phyloP scores from a whole-genome alignment of 2,113 vertebrate species.

The Cairina moschata region DNA sequence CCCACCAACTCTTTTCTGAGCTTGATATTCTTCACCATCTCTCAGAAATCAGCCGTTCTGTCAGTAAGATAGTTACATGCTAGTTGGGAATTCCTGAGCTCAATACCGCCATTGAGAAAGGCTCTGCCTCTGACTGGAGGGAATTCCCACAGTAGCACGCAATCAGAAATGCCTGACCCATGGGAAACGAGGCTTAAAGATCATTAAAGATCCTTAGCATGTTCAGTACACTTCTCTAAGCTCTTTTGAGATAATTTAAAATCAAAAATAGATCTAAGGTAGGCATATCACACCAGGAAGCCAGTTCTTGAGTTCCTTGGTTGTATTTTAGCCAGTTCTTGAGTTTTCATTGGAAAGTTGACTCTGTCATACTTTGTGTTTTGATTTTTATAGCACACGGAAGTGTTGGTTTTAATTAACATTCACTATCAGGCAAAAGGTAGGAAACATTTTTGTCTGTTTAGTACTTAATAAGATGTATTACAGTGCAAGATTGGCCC shows the following conservation, averaged over 20 bases:
- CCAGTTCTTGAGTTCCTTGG: not conserved
- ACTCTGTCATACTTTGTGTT: not conserved
- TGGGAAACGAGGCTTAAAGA: not conserved
- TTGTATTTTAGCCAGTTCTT: not conserved
- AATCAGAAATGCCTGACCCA: not conserved
- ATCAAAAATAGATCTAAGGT: not conserved
- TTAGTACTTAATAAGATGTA: not conserved
- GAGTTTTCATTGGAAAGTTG: not conserved
- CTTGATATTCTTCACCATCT: not conserved
- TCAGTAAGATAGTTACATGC: fast-evolving
- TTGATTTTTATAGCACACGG: not conserved
- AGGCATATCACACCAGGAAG: not conserved
- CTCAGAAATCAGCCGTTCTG: not conserved
- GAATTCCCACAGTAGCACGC: not conserved
- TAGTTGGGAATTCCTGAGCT: not conserved
- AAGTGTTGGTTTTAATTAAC: not conserved
- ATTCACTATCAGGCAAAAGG: not conserved
- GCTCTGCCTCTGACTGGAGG: not conserved
- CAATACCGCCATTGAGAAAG: not conserved
- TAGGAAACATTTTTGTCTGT: not conserved
- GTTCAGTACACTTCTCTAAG: not conserved
- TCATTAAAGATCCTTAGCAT: not conserved
- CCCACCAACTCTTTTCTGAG: not conserved
- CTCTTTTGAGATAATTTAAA: not conserved
- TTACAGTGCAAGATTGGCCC: not conserved